phyloP scores from a whole-genome alignment of 2,113 vertebrate species.

The Vidua chalybeata region DNA sequence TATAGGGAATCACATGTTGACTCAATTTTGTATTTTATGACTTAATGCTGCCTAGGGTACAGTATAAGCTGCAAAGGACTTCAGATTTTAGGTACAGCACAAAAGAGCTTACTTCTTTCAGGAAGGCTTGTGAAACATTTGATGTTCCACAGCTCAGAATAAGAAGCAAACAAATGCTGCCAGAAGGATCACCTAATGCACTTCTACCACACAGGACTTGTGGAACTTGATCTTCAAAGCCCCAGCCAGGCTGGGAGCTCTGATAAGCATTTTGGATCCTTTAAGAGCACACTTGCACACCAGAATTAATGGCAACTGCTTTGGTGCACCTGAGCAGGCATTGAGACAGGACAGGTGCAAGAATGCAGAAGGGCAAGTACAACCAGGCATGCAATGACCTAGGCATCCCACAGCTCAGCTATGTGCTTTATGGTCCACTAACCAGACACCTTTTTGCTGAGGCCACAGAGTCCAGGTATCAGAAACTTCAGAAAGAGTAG shows the following conservation, averaged over 20 bases:
- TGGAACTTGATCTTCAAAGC: neutral
- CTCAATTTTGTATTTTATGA: neutral
- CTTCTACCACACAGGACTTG: neutral
- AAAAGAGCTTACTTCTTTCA: neutral
- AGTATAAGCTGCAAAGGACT: neutral
- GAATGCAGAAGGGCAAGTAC: conserved; percentile 27
- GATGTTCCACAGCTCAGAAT: neutral
- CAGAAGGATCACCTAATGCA: neutral
- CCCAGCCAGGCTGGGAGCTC: neutral
- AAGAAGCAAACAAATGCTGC: neutral
- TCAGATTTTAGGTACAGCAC: neutral
- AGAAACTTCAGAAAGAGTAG: neutral
- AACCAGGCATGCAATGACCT: neutral
- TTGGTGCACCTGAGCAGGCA: neutral
- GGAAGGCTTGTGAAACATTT: neutral
- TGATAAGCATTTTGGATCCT: neutral
- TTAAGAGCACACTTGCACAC: neutral
- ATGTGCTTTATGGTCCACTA: neutral
- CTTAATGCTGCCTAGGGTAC: neutral
- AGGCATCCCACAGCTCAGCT: neutral
- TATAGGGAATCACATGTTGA: neutral
- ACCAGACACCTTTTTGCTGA: neutral
- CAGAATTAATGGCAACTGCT: neutral
- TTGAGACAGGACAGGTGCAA: neutral
- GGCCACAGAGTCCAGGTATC: neutral